Evolutionary conservation across 2,888 invertebrate species (phyloP).

Genomic region (Euproctis similis): DNA sequence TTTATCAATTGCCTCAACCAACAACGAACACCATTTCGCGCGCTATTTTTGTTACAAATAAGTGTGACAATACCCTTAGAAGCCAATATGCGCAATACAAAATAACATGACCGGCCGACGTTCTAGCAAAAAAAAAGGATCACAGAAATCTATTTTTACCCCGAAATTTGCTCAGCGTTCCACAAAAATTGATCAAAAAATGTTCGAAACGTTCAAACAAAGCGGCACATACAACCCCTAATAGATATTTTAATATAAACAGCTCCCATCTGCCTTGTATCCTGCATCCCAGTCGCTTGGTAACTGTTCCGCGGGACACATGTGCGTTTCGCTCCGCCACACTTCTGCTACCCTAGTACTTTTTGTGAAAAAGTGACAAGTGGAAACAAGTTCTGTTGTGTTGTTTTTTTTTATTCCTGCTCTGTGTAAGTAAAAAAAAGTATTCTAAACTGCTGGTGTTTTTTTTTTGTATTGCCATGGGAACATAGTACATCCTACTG

Average conservation of each 20-base stretch:
- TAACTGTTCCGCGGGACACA: conserved; percentile 22
- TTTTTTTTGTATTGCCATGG: too few species aligned
- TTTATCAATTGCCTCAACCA: too few species aligned
- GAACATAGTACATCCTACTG: too few species aligned
- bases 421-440: conserved; percentile 14
- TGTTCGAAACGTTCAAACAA: conserved; percentile 4
- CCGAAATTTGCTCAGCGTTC: conserved; percentile 5
- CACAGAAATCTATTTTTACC: conserved; percentile 3
- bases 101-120: too few species aligned
- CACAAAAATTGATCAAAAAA: conserved; percentile 6
- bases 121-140: not conserved
- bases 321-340: conserved; percentile 25
- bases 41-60: too few species aligned
- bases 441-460: too few species aligned
- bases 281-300: conserved; percentile 23
- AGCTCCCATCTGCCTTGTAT: conserved; percentile 16
- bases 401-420: conserved; percentile 13
- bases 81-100: too few species aligned
- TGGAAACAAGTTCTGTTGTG: conserved; percentile 17
- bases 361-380: conserved; percentile 26
- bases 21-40: too few species aligned
- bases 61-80: too few species aligned
- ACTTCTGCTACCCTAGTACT: conserved; percentile 34
- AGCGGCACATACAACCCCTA: conserved; percentile 8
- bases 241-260: conserved; percentile 25